Evolutionary conservation across 2,113 vertebrate species (phyloP).

Genomic region (Heptranchias perlo): DNA sequence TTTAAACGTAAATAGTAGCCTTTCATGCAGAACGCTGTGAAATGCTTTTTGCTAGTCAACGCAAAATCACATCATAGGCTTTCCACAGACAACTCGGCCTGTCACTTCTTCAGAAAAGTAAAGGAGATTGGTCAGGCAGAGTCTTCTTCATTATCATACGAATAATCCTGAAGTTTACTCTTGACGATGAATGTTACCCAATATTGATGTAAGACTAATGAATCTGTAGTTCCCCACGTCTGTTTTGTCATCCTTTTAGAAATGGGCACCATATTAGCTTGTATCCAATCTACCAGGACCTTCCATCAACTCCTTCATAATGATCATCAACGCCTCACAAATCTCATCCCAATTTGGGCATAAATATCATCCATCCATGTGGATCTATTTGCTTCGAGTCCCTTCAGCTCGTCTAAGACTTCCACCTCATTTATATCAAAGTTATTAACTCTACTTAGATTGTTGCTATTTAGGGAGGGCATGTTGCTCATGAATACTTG

Average conservation of each 20-base stretch:
- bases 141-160: background rate
- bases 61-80: background rate
- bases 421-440: background rate
- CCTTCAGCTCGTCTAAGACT: background rate
- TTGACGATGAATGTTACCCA: background rate
- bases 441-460: background rate
- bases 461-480: background rate
- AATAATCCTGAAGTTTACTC: background rate
- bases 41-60: background rate
- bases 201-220: background rate
- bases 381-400: too few species aligned
- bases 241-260: background rate
- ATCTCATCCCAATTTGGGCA: background rate
- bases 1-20: background rate
- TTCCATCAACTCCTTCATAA: background rate
- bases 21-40: background rate
- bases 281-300: background rate
- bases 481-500: too few species aligned
- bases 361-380: background rate
- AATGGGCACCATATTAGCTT: background rate
- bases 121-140: background rate
- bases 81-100: too few species aligned
- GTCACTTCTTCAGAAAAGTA: background rate
- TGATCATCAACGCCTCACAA: background rate
- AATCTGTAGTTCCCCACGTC: background rate